Percentiles rank a stretch among this genome's conserved stretches.
Evolutionary conservation across 2,888 invertebrate species (phyloP).

Genomic region (Acronicta alni): DNA sequence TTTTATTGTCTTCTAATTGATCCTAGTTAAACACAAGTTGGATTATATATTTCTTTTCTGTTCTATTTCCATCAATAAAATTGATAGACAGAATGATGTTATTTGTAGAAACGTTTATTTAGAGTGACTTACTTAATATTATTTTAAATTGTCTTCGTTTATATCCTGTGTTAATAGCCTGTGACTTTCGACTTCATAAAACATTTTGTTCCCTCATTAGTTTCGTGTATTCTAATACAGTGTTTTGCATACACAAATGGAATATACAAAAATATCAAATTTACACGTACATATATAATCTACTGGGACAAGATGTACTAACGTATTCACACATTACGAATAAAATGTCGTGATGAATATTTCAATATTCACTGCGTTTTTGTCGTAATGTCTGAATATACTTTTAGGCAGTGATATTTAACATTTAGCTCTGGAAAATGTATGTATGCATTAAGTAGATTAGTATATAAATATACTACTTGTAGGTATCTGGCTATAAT

Average conservation of each 20-base stretch:
- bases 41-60: too few relatives aligned
- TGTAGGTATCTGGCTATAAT: too few relatives aligned
- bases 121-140: too few relatives aligned
- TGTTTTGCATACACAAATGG: conserved; percentile 23
- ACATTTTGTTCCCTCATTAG: not conserved
- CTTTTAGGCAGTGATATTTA: conserved; percentile 13
- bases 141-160: too few relatives aligned
- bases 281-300: conserved; percentile 32
- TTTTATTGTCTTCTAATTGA: too few relatives aligned
- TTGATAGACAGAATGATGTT: too few relatives aligned
- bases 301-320: conserved; percentile 50
- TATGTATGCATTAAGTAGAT: not conserved
- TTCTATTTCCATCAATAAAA: too few relatives aligned
- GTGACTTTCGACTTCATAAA: not conserved
- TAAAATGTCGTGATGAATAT: conserved; percentile 24
- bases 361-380: conserved; percentile 34
- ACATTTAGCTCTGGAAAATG: conserved; percentile 10
- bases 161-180: too few relatives aligned
- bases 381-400: conserved; percentile 18
- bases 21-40: too few relatives aligned
- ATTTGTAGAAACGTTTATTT: too few relatives aligned
- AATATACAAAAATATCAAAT: conserved; percentile 59
- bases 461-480: not conserved
- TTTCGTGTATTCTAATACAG: conserved; percentile 22
- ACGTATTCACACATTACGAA: conserved; percentile 17